Base-by-base conservation (phyloP, 2,888 invertebrate species). In the Pyralis farinalis region DNA sequence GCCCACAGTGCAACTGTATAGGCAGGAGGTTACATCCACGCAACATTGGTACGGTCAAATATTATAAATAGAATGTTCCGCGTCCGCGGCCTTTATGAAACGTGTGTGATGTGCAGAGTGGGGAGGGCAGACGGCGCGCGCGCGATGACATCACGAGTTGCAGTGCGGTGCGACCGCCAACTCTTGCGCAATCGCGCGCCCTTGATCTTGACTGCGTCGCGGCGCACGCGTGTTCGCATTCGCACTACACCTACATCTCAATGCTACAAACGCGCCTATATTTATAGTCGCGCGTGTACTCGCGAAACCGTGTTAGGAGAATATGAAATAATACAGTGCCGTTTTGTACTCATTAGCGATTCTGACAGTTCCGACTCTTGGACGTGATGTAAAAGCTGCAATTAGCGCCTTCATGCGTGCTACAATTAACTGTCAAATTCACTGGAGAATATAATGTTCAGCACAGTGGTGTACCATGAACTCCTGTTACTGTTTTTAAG, bases 131-230 rank as follows among this genome's bases (percentile, higher is more conserved):
- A 69, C 68, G 62, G 53, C 56, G 59, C 68, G 76, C 77, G 74
- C 65, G 58, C 71, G 84, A 85, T 87, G 87, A 87, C 86, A 86
- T 87, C 87, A 87, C 44, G 64, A 64, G 74, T 69, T 83, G 85
- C 86, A 84, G 79, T 65, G 76, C 76, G 74, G 71, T 73, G 79
- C 80, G 81, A 74, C 80, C 76, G 87, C 85, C 86, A 86, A 82
- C 80, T 81, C 78, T 88, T 87, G 81, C 87, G 88, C 85, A 88
- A 88, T 84, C 85, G 74, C 59, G 62, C 75, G 89, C 83, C 89
- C 89, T 89, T 89, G 89, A 89, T 89, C 89, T 89, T 89, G 89
- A 89, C 89, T 89, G 88, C 86, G 87, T 80, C 80, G 82, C 77
- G 79, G 75, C 77, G 77, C 72, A 79, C 81, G 83, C 85, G 83